phyloP scores from a whole-genome alignment of 2,888 invertebrate genomes.

The Lithosia quadra region DNA sequence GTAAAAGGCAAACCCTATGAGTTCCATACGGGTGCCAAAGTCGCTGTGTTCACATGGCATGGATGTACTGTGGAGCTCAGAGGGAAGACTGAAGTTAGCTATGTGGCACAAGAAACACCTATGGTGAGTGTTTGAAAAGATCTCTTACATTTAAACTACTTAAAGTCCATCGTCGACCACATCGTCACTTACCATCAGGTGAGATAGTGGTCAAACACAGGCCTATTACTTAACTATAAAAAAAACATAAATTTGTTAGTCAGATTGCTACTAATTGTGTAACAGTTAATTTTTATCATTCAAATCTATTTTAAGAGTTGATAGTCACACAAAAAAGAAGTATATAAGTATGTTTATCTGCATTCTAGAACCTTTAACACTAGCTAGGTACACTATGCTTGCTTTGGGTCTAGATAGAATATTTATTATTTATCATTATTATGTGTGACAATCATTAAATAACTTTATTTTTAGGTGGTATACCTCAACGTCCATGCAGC shows the following conservation, averaged over 20 bases:
- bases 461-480: slow-evolving; percentile 85
- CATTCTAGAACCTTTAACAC: too few species aligned
- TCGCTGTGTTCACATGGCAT: slow-evolving; percentile 98
- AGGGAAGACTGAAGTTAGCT: slow-evolving; percentile 97
- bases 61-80: slow-evolving; percentile 95
- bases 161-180: too few species aligned
- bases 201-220: too few species aligned
- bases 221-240: too few species aligned
- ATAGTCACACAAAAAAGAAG: too few species aligned
- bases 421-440: too few species aligned
- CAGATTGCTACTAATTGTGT: too few species aligned
- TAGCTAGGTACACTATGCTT: too few species aligned
- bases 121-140: slow-evolving; percentile 88
- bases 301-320: background rate
- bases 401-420: too few species aligned
- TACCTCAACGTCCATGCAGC: slow-evolving; percentile 98
- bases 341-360: too few species aligned
- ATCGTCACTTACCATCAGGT: too few species aligned
- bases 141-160: background rate
- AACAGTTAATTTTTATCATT: background rate
- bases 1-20: slow-evolving; percentile 97
- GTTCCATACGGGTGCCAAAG: slow-evolving; percentile 96
- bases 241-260: too few species aligned
- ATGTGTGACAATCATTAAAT: background rate
- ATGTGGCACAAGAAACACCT: slow-evolving; percentile 98